These are phyloP conservation scores for Acanthosepion lycidas DNA, from an alignment of 2,888 invertebrate genomes.

Conservation along the genomic window DNA sequence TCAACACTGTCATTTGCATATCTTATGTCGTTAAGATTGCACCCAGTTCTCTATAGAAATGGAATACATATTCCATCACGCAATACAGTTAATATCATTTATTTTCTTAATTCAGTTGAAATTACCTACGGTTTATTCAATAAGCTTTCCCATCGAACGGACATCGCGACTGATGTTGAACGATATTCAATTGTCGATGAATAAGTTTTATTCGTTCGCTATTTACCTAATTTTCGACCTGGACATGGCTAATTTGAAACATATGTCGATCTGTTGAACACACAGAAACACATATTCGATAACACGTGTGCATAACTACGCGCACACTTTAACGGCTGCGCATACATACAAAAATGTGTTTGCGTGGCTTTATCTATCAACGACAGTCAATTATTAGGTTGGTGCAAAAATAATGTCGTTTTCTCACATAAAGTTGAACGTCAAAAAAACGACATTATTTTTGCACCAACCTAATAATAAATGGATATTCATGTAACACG, in stretches of 20 bases:
- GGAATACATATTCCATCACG: background rate
- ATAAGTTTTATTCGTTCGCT: background rate
- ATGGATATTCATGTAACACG: too few relatives aligned
- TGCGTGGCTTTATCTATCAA: too few relatives aligned
- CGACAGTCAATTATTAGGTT: too few relatives aligned
- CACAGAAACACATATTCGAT: too few relatives aligned
- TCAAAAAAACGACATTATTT: too few relatives aligned
- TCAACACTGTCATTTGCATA: too few relatives aligned
- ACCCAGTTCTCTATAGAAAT: background rate
- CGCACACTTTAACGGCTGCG: background rate
- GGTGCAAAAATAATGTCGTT: too few relatives aligned
- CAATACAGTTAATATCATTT: background rate
- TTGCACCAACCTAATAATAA: too few relatives aligned
- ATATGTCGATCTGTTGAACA: background rate
- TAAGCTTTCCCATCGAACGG: background rate
- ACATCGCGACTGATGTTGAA: background rate
- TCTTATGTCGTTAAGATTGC: too few relatives aligned
- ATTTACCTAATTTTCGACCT: background rate
- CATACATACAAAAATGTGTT: background rate
- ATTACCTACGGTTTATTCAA: background rate
- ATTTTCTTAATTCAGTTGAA: background rate
- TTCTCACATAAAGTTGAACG: too few relatives aligned
- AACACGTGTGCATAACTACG: background rate
- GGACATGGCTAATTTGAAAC: background rate
- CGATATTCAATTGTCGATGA: background rate